Evolutionary conservation across 2,113 vertebrate genomes (phyloP).

Genomic region (Formicarius rufipectus): DNA sequence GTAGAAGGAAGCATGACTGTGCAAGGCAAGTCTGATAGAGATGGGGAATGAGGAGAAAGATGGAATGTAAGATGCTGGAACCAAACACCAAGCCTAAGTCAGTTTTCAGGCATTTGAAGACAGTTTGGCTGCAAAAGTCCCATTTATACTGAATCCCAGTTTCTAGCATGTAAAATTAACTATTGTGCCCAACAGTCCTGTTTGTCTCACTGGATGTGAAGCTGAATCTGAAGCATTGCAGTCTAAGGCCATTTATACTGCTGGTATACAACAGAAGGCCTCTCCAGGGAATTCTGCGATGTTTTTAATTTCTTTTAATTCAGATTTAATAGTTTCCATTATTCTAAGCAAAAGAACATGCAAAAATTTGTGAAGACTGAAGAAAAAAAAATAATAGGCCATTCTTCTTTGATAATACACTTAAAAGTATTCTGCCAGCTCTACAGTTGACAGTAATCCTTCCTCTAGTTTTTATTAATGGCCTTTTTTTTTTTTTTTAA

Average conservation of each 20-base stretch:
- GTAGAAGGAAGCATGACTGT: background rate
- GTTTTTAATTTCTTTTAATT: background rate
- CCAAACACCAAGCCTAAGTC: background rate
- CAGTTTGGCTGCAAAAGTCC: background rate
- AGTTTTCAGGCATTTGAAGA: background rate
- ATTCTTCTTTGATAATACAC: background rate
- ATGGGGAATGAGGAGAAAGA: fast-evolving
- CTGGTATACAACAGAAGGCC: background rate
- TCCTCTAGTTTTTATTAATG: background rate
- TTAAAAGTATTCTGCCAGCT: background rate
- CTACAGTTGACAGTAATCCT: background rate
- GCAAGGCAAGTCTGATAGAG: background rate
- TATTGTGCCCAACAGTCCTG: fast-evolving
- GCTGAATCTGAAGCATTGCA: background rate
- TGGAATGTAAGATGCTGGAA: background rate
- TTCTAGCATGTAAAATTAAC: background rate
- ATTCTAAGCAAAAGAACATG: background rate
- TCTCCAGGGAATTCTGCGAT: background rate
- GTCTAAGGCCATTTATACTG: background rate
- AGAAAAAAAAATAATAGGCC: background rate
- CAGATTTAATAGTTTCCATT: background rate
- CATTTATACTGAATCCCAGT: background rate
- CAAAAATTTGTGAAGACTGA: background rate
- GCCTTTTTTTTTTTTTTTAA: background rate
- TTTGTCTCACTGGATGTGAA: background rate